Evolutionary conservation across 2,797 vertebrate species (phyloP).

Genomic region (Perodicticus potto): DNA sequence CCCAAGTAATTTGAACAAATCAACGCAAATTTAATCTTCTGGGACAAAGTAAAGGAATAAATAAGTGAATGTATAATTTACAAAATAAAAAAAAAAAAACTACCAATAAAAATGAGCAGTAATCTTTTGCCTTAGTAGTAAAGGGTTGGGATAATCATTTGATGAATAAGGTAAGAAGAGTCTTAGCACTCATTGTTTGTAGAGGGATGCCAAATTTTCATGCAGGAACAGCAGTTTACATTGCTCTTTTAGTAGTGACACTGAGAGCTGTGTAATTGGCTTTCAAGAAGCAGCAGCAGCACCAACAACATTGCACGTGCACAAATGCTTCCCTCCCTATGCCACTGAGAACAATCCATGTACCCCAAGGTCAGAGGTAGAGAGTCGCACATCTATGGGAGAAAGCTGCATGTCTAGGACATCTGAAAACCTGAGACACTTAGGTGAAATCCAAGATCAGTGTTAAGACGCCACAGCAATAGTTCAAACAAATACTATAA

Average conservation of each 20-base stretch:
- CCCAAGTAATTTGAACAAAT: not conserved
- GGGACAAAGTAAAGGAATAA: not conserved
- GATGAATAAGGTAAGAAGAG: not conserved
- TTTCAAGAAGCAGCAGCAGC: not conserved
- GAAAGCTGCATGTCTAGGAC: not conserved
- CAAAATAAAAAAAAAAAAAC: constrained; percentile 7
- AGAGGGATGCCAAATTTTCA: not conserved
- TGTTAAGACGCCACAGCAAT: not conserved
- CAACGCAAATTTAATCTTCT: constrained; percentile 5
- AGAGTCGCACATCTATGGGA: not conserved
- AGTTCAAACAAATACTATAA: not conserved
- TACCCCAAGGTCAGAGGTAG: not conserved
- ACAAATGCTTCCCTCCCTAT: not conserved
- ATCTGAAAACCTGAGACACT: not conserved
- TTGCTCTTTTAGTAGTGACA: not conserved
- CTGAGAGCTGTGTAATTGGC: not conserved
- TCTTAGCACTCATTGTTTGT: not conserved
- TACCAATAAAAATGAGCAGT: not conserved
- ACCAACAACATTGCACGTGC: no score
- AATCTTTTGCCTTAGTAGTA: not conserved
- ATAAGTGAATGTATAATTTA: not conserved
- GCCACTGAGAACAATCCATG: not conserved
- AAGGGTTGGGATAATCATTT: not conserved
- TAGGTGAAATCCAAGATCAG: not conserved
- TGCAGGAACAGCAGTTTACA: not conserved